Evolutionary conservation across 2,888 invertebrate species (phyloP).

Genomic region (Acanthosepion pharaonis): DNA sequence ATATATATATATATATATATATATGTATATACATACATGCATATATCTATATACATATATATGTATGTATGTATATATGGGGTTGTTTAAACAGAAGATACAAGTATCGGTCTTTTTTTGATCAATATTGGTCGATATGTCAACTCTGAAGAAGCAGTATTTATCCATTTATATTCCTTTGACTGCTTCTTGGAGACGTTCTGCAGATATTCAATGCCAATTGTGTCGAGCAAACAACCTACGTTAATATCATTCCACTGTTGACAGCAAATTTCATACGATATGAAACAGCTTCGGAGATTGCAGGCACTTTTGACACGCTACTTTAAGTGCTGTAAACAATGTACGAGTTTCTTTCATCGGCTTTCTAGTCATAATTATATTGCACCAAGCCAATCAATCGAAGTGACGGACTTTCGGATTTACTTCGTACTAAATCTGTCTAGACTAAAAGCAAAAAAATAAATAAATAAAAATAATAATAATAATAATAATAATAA

Average conservation of each 20-base stretch:
- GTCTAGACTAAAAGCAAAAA: neutral
- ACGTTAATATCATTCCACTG: neutral
- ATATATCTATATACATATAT: too few species aligned
- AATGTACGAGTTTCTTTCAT: neutral
- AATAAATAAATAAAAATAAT: neutral
- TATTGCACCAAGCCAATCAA: neutral
- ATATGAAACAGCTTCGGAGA: neutral
- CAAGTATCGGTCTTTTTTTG: too few species aligned
- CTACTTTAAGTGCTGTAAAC: neutral
- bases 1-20: too few species aligned
- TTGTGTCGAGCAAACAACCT: neutral
- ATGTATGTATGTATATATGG: too few species aligned
- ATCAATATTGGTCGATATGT: too few species aligned
- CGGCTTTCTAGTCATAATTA: neutral
- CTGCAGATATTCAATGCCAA: too few species aligned
- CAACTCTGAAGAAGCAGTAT: too few species aligned
- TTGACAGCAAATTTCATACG: neutral
- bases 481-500: too few species aligned
- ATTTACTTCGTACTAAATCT: neutral
- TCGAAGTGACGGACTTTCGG: neutral
- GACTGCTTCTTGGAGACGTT: too few species aligned
- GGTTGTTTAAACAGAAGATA: too few species aligned
- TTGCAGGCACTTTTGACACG: neutral
- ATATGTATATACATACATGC: too few species aligned
- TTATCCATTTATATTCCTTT: too few species aligned